Conservation (phyloP, 2,888 invertebrate genomes). For the Tiliacea citrago region DNA sequence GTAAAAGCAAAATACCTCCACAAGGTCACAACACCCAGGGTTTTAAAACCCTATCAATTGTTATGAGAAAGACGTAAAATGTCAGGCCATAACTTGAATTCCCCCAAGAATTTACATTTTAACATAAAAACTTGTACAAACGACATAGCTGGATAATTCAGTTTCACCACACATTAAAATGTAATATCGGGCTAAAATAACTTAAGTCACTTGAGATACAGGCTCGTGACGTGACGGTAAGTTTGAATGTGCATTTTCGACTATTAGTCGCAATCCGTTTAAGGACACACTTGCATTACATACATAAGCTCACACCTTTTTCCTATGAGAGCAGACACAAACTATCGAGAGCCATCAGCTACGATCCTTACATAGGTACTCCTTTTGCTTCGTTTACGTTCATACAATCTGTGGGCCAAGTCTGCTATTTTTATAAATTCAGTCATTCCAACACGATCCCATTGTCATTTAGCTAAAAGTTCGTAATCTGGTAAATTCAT, state of each 20-base stretch:
- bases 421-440: no score
- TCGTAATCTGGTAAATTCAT: no score
- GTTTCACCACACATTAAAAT: conserved; percentile 62
- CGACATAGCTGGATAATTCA: conserved; percentile 55
- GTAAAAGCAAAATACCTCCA: conserved; percentile 32
- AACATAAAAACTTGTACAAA: conserved; percentile 57
- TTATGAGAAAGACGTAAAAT: conserved; percentile 53
- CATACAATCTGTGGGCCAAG: neutral
- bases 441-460: no score
- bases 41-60: conserved; percentile 48
- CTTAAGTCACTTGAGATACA: conserved; percentile 48
- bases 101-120: conserved; percentile 46
- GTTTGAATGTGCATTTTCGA: conserved; percentile 20
- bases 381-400: neutral
- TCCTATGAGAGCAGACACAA: neutral
- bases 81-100: conserved; percentile 32
- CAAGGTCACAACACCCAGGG: conserved; percentile 14
- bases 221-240: conserved; percentile 29
- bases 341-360: neutral
- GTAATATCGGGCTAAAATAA: conserved; percentile 54
- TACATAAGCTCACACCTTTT: neutral
- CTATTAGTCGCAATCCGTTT: conserved; percentile 28
- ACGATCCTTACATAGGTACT: neutral
- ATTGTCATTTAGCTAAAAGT: no score
- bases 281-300: no score